Evolutionary conservation across 2,797 vertebrate genomes (phyloP).

Genomic region (Gymnothorax reevesii): DNA sequence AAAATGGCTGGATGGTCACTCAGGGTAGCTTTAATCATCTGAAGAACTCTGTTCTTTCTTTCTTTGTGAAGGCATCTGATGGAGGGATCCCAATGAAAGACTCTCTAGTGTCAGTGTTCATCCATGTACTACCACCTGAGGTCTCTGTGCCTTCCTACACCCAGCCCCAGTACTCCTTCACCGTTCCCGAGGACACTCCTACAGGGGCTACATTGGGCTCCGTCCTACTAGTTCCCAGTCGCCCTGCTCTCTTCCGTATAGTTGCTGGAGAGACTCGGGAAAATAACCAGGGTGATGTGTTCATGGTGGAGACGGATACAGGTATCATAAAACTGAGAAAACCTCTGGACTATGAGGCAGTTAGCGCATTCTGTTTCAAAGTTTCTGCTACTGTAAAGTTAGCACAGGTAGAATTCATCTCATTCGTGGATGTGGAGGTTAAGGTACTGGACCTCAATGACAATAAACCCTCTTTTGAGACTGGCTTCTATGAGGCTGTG

Average conservation of each 20-base stretch:
- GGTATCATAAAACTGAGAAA: constrained; percentile 86
- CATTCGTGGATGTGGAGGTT: constrained; percentile 88
- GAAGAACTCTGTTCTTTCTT: constrained; percentile 88
- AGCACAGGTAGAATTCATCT: constrained; percentile 77
- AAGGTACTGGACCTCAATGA: constrained; percentile 94
- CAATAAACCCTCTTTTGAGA: constrained; percentile 88
- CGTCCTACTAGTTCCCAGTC: constrained; percentile 81
- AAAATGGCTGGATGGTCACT: constrained; percentile 90
- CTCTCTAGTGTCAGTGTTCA: constrained; percentile 86
- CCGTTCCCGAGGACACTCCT: constrained; percentile 87
- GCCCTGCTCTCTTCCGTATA: constrained; percentile 73
- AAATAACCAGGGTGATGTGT: constrained; percentile 85
- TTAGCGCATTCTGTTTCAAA: constrained; percentile 88
- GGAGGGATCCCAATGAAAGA: constrained; percentile 86
- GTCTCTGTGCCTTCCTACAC: constrained; percentile 88
- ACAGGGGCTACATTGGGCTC: constrained; percentile 86
- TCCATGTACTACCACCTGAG: constrained; percentile 89
- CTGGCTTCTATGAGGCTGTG: constrained; percentile 86
- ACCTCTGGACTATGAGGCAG: constrained; percentile 86
- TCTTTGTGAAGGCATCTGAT: constrained; percentile 93
- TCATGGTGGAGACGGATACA: constrained; percentile 86
- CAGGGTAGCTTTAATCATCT: constrained; percentile 88
- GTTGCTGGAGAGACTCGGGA: constrained; percentile 84
- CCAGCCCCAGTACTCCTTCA: constrained; percentile 94
- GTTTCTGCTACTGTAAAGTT: constrained; percentile 75